Evolutionary conservation across 1,140 invertebrate species (phyloP), one percentile per base, ranked within the genome.

Genomic region (Drosophila asahinai): DNA sequence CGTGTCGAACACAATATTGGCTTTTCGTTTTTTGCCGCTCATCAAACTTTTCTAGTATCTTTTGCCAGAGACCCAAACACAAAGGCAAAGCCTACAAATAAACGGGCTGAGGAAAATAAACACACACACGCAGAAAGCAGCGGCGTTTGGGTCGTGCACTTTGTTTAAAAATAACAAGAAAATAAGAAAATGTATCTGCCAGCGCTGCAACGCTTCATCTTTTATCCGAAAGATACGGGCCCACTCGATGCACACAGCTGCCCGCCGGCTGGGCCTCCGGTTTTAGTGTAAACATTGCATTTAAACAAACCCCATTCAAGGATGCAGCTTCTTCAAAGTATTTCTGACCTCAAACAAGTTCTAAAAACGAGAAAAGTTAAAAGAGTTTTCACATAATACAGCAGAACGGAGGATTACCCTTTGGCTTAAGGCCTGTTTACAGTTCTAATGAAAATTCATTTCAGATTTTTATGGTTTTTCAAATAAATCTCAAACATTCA

Each of bases 141-240:
- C 33, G 8, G 42, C 57, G 48, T 47, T 73, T 61, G 49, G 59
- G 55, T 74, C 48, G 67, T 61, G 68, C 27, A 77, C 64, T 83
- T 79, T 77, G 77, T 79, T 81, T 78, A 86, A 82, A 86, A 86
- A 86, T 86, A 78, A 57, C 74, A 73, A 38, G 45, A 64, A 77
- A 30, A 72, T 22, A 47, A 60, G 47, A 76, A 76, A 77, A 78
- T 63, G 61, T 75, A 78, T 62, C 55, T 74, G 81, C 25, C 55
- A 43, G 66, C 38, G 51, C 12, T 63, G 64, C 47, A 47, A 59
- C 58, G 57, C n/a, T 64, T 74, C 52, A 55, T 49, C 49, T 33
- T 33, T 33, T 19, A 55, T 54, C 49, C 42, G 25, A 60, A 63
- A 70, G 78, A 76, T 81, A 57, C 64, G 30, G 71, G 71, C 71